Percentiles rank a stretch among this genome's conserved stretches.
Conservation (phyloP, 2,113 vertebrate genomes). For the Barbus barbus region DNA sequence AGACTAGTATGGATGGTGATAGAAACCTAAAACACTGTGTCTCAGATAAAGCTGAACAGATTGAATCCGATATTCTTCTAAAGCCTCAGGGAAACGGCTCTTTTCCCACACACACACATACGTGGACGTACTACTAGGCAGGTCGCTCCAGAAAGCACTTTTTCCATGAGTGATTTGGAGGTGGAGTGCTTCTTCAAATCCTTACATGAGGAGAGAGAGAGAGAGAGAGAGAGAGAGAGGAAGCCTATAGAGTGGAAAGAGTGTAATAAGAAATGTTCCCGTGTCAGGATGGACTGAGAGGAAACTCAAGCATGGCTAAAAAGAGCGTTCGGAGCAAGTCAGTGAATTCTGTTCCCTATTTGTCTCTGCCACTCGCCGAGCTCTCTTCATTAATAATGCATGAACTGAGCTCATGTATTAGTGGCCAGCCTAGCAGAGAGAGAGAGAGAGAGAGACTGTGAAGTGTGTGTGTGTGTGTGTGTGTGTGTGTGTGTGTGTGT, state of each 20-base stretch:
- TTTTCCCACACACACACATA: background rate
- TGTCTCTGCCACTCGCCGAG: conserved; percentile 98
- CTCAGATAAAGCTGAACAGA: conserved; percentile 50
- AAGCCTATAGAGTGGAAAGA: conserved; percentile 15
- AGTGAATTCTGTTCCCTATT: conserved; percentile 96
- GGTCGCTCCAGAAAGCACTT: conserved; percentile 70
- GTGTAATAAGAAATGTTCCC: conserved; percentile 47
- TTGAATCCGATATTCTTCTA: conserved; percentile 3
- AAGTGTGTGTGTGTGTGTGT: conserved; percentile 59
- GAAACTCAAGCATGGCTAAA: conserved; percentile 97
- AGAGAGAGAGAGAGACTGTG: conserved; percentile 82
- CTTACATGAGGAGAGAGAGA: conserved; percentile 57
- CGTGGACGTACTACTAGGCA: conserved; percentile 59
- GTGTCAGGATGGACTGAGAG: conserved; percentile 87
- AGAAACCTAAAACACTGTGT: conserved; percentile 52
- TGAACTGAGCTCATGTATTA: conserved; percentile 96
- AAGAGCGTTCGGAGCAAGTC: conserved; percentile 96
- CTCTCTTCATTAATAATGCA: conserved; percentile 98
- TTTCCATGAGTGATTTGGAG: conserved; percentile 60
- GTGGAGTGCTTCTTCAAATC: conserved; percentile 66
- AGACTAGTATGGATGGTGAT: background rate
- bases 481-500: conserved; percentile 62
- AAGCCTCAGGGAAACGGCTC: background rate
- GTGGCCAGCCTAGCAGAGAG: conserved; percentile 88
- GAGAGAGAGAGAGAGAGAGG: conserved; percentile 14